These are phyloP conservation scores for Ostrea edulis DNA, from an alignment of 1,140 invertebrate genomes.

Conservation along the genomic window DNA sequence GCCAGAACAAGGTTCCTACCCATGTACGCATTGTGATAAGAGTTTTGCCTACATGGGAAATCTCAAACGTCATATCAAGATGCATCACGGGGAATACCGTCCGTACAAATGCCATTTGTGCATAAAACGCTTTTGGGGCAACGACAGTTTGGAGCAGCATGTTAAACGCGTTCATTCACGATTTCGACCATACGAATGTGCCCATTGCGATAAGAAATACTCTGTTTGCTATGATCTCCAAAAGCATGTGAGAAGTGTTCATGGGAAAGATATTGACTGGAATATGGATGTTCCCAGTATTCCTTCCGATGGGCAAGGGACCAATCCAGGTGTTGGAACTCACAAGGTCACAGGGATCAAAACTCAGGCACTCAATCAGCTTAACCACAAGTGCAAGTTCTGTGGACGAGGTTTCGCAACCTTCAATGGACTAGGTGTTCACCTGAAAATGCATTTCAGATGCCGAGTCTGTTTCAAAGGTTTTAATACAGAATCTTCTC, in stretches of 20 bases:
- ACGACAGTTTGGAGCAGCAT: slow-evolving; percentile 57
- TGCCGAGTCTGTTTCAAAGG: slow-evolving; percentile 58
- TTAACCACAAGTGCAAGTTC: slow-evolving; percentile 58
- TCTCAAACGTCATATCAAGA: slow-evolving; percentile 58
- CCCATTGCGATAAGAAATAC: slow-evolving; percentile 60
- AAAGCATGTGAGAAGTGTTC: slow-evolving; percentile 57
- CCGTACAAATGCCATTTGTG: slow-evolving; percentile 56
- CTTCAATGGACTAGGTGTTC: slow-evolving; percentile 56
- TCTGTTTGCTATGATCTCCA: slow-evolving; percentile 61
- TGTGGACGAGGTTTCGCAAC: slow-evolving; percentile 58
- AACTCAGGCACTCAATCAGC: slow-evolving; percentile 50
- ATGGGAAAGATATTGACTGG: slow-evolving; percentile 60
- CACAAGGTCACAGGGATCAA: slow-evolving; percentile 57
- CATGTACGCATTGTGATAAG: slow-evolving; percentile 56
- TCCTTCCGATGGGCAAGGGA: not conserved
- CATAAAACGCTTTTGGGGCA: slow-evolving; percentile 58
- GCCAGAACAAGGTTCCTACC: slow-evolving; percentile 56
- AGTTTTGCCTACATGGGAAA: slow-evolving; percentile 58
- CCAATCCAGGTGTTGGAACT: not conserved
- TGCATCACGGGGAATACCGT: slow-evolving; percentile 58
- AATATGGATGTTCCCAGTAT: slow-evolving; percentile 46
- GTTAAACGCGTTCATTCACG: slow-evolving; percentile 57
- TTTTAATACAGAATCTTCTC: slow-evolving; percentile 56
- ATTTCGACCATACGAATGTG: slow-evolving; percentile 55
- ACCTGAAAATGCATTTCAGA: slow-evolving; percentile 60